Percentiles rank a stretch among this genome's conserved stretches.
Conservation (phyloP, 2,797 vertebrate species). For the Nyctalus aviator region DNA sequence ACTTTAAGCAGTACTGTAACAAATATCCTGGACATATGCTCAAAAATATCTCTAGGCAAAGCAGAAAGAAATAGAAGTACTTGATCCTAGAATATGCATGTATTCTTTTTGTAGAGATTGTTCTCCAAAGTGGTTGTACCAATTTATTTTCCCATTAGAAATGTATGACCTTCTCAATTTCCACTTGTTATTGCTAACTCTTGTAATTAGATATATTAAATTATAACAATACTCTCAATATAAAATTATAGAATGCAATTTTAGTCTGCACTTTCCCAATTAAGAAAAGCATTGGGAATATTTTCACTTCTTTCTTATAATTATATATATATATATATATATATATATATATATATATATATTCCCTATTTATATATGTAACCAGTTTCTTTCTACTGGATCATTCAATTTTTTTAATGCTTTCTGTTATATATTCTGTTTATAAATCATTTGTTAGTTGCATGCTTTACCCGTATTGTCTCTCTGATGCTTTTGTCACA, state of each 20-base stretch:
- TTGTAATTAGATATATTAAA: not conserved
- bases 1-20: constrained; percentile 17
- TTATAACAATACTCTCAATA: not conserved
- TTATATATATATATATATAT: not conserved
- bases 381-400: not conserved
- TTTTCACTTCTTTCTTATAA: not conserved
- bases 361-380: not conserved
- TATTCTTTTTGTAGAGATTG: constrained; percentile 1
- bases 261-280: not conserved
- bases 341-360: not conserved
- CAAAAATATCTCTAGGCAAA: constrained; percentile 53
- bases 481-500: not conserved
- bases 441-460: not conserved
- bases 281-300: not conserved
- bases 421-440: not conserved
- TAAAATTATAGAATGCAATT: not conserved
- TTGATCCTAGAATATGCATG: not conserved
- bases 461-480: not conserved
- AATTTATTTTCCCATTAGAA: not conserved
- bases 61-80: not conserved
- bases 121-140: constrained; percentile 5
- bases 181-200: not conserved
- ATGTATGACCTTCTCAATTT: not conserved
- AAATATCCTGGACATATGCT: constrained; percentile 34
- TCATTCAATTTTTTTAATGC: not conserved